phyloP scores from a whole-genome alignment of 2,797 vertebrate species.

The Paramormyrops hopkinsi region DNA sequence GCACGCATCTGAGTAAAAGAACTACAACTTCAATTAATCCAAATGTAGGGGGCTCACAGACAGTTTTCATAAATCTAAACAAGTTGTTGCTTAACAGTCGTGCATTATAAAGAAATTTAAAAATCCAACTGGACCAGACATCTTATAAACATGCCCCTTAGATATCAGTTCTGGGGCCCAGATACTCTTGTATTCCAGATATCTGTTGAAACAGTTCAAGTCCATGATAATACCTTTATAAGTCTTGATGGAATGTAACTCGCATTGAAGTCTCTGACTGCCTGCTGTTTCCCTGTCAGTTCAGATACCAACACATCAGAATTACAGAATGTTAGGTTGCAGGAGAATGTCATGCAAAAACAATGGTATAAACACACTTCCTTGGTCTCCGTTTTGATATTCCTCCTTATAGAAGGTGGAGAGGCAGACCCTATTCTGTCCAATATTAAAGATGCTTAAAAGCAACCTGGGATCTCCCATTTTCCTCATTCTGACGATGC shows the following conservation, averaged over 20 bases:
- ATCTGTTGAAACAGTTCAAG: not conserved
- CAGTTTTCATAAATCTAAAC: not conserved
- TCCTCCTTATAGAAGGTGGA: not conserved
- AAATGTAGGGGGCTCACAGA: not conserved
- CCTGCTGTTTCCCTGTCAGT: not conserved
- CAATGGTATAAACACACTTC: not conserved
- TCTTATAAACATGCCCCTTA: not conserved
- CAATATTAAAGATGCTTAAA: not conserved
- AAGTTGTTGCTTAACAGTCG: not conserved
- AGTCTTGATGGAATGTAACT: not conserved
- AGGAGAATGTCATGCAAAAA: not conserved
- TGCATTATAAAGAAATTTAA: not conserved
- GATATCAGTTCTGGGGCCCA: not conserved
- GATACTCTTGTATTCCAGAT: not conserved
- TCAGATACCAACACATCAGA: not conserved
- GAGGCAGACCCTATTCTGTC: not conserved
- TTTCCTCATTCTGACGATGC: not conserved
- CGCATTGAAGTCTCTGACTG: not conserved
- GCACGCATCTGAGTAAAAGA: not conserved
- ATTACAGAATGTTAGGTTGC: not conserved
- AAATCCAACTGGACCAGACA: not conserved
- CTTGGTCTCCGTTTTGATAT: not conserved
- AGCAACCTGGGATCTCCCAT: not conserved
- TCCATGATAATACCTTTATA: not conserved
- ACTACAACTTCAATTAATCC: not conserved